Evolutionary conservation across 2,113 vertebrate genomes (phyloP), one percentile per base, ranked within the genome.

Genomic region (Cephalopholis sonnerati): DNA sequence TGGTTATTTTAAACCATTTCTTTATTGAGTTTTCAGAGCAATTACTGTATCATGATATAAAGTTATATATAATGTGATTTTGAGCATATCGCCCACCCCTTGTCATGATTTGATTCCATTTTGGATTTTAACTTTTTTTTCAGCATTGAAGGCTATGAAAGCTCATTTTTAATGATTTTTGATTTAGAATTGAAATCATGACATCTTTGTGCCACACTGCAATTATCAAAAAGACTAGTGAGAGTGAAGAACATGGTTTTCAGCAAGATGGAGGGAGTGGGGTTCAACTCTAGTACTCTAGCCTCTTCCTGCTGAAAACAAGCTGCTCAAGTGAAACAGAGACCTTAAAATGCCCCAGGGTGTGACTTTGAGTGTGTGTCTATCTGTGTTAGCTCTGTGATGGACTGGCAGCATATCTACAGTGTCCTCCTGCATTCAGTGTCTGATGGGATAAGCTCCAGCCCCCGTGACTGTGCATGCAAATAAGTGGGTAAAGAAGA

Each of bases 401-500:
- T n/a, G 54, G 80, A 59, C 71, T 9, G 64, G 17, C 71, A 57
- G 17, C 44, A 27, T 16, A 5, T 81, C 66, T 59, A 67, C 79
- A 8, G 58, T 13, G 53, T 39, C 48, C 72, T 51, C 53, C 61
- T 66, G 54, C 65, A 48, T 46, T 12, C 68, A 70, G 25, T 2
- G 1, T 54, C 55, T 70, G 59, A 71, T 25, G 39, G 70, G 70
- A 3, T 62, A 13, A 63, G 17, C 54, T 36, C 36, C 64, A 24
- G 59, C 39, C 8, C 29, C 64, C 11, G 63, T 55, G 36, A 50
- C 72, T 12, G 4, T 72, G 55, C 55, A 32, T 67, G 44, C 0
- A 13, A 70, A 41, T 24, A 20, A 41, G 5, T 16, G 16, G 25
- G 24, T 36, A 57, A 74, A 74, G 69, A 74, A 63, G 41, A 62